Percentiles rank a stretch among this genome's conserved stretches.
Conservation (phyloP, 2,888 invertebrate genomes). For the Eremobia ochroleuca region DNA sequence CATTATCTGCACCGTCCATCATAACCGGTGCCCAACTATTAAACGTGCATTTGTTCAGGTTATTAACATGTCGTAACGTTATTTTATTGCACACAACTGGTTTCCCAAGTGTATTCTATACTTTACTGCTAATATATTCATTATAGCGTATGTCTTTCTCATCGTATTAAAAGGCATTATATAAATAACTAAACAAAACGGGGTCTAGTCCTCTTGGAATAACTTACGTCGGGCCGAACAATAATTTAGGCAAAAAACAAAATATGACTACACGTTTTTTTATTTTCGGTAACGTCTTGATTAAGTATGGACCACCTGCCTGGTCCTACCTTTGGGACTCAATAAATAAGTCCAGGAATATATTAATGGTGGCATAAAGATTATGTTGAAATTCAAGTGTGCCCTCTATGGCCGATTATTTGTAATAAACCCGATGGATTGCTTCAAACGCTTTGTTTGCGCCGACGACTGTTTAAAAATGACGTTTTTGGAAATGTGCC, state of each 20-base stretch:
- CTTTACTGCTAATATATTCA: slow-evolving; percentile 90
- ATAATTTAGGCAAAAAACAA: slow-evolving; percentile 88
- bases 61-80: slow-evolving; percentile 84
- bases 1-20: slow-evolving; percentile 65
- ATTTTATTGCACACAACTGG: slow-evolving; percentile 84
- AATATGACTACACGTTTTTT: slow-evolving; percentile 85
- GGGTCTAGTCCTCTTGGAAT: slow-evolving; percentile 79
- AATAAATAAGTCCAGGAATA: slow-evolving; percentile 87
- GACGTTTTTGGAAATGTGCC: slow-evolving; percentile 6
- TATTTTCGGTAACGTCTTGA: slow-evolving; percentile 90
- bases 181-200: slow-evolving; percentile 87
- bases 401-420: slow-evolving; percentile 80
- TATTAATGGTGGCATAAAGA: slow-evolving; percentile 87
- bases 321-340: slow-evolving; percentile 82
- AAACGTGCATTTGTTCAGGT: slow-evolving; percentile 80
- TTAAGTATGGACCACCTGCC: slow-evolving; percentile 91
- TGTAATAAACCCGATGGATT: slow-evolving; percentile 80
- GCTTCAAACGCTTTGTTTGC: slow-evolving; percentile 76
- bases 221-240: slow-evolving; percentile 84
- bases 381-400: slow-evolving; percentile 85
- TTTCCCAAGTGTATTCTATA: slow-evolving; percentile 73
- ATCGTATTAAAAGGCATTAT: slow-evolving; percentile 86
- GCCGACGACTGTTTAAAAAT: slow-evolving; percentile 67
- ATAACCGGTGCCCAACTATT: slow-evolving; percentile 72
- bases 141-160: slow-evolving; percentile 87